These are phyloP conservation scores for Eospalax fontanierii DNA, from an alignment of 2,797 vertebrate genomes.

Conservation along the genomic window DNA sequence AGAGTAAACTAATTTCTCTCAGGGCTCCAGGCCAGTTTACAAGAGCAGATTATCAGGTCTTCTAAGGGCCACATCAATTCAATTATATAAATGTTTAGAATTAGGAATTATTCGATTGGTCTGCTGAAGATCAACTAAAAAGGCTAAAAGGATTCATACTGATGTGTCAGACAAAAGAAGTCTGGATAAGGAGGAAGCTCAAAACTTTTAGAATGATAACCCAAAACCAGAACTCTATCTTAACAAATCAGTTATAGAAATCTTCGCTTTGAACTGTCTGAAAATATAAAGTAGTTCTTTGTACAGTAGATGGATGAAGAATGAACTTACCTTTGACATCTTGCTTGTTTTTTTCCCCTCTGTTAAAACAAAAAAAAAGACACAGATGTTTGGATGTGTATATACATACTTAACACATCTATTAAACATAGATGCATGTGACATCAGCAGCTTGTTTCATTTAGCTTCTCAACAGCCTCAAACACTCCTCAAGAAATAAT, in stretches of 20 bases:
- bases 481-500: constrained; percentile 30
- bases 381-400: not conserved
- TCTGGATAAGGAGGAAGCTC: not conserved
- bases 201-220: constrained; percentile 8
- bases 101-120: constrained; percentile 43
- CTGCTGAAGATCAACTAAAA: not conserved
- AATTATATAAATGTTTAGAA: constrained; percentile 20
- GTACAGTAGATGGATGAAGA: not conserved
- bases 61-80: constrained; percentile 5
- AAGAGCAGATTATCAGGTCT: not conserved
- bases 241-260: not conserved
- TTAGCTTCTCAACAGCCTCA: not conserved
- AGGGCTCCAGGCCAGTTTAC: not conserved
- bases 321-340: constrained; percentile 90
- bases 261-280: not conserved
- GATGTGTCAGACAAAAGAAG: constrained; percentile 11
- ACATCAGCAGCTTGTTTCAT: not conserved
- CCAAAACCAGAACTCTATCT: not conserved
- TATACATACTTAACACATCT: not conserved
- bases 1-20: not conserved
- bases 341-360: constrained; percentile 77
- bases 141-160: not conserved
- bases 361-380: constrained; percentile 72
- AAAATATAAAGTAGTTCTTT: constrained; percentile 21
- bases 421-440: not conserved